Evolutionary conservation across 2,797 vertebrate genomes (phyloP).

Genomic region (Sphenodon punctatus): DNA sequence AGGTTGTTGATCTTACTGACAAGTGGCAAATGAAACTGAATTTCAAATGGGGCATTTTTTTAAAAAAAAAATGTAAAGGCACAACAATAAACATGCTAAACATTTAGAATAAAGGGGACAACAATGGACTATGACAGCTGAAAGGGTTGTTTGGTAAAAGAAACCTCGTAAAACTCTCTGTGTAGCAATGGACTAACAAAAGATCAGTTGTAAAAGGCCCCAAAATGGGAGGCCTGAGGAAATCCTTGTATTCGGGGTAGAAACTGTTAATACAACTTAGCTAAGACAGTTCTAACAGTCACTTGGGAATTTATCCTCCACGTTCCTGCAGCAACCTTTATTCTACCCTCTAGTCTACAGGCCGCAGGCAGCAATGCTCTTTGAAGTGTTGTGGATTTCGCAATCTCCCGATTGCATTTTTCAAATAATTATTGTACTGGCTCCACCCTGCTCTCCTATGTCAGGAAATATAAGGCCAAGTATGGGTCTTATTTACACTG

Average conservation of each 20-base stretch:
- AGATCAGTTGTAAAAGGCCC: neutral
- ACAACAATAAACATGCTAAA: constrained; percentile 33
- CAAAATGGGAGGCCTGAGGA: constrained; percentile 10
- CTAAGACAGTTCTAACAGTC: neutral
- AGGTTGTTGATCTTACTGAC: constrained; percentile 9
- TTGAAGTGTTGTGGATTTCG: too few relatives aligned
- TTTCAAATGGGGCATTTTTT: neutral
- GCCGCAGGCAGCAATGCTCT: neutral
- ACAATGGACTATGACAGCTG: constrained; percentile 29
- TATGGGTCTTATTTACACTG: neutral
- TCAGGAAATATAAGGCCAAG: neutral
- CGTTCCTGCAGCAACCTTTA: neutral
- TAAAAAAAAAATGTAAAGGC: neutral
- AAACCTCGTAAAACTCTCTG: neutral
- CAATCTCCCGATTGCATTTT: neutral
- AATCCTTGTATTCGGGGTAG: constrained; percentile 9
- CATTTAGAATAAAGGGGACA: constrained; percentile 16
- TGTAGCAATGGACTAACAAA: constrained; percentile 30
- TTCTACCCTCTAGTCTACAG: neutral
- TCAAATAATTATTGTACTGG: neutral
- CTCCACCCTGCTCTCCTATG: neutral
- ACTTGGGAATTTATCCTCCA: neutral
- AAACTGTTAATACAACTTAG: constrained; percentile 6
- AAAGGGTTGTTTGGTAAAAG: constrained; percentile 44
- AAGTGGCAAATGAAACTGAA: neutral